These are phyloP conservation scores for Anaspis maculata DNA, from an alignment of 2,888 invertebrate genomes.

Conservation along the genomic window DNA sequence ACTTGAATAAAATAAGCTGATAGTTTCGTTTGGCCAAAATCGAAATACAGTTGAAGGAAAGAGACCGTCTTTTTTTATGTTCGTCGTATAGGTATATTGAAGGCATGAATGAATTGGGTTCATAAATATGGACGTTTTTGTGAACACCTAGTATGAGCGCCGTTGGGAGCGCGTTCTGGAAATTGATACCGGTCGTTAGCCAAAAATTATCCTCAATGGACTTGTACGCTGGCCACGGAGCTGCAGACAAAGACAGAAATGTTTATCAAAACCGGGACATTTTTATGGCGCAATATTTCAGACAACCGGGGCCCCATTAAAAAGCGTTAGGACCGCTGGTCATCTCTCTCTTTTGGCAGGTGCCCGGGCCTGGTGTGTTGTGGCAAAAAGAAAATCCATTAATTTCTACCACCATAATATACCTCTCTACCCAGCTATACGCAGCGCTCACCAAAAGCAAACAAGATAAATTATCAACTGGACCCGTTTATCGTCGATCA, in stretches of 20 bases:
- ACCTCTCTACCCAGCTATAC: not conserved
- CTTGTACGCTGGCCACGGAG: too few species aligned
- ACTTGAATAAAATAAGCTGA: too few species aligned
- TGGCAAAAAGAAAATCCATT: not conserved
- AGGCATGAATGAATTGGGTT: too few species aligned
- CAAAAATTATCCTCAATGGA: slow-evolving; percentile 5
- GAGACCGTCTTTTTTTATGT: too few species aligned
- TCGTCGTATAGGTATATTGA: too few species aligned
- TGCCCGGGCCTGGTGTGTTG: not conserved
- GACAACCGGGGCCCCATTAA: slow-evolving; percentile 19
- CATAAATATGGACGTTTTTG: too few species aligned
- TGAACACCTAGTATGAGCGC: too few species aligned
- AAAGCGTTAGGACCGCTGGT: too few species aligned
- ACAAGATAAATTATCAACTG: slow-evolving; percentile 36
- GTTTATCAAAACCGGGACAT: slow-evolving; percentile 21
- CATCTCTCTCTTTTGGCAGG: not conserved
- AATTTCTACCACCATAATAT: too few species aligned
- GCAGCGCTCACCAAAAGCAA: slow-evolving; percentile 18
- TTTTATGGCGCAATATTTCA: slow-evolving; percentile 25
- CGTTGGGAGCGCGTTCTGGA: too few species aligned
- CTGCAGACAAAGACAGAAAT: slow-evolving; percentile 17
- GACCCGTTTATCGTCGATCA: slow-evolving; percentile 40
- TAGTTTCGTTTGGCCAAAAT: too few species aligned
- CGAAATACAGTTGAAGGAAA: too few species aligned
- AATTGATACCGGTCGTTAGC: slow-evolving; percentile 9